Percentiles rank a stretch among this genome's conserved stretches.
phyloP scores from a whole-genome alignment of 1,140 invertebrate species.

The Nylanderia fulva region DNA sequence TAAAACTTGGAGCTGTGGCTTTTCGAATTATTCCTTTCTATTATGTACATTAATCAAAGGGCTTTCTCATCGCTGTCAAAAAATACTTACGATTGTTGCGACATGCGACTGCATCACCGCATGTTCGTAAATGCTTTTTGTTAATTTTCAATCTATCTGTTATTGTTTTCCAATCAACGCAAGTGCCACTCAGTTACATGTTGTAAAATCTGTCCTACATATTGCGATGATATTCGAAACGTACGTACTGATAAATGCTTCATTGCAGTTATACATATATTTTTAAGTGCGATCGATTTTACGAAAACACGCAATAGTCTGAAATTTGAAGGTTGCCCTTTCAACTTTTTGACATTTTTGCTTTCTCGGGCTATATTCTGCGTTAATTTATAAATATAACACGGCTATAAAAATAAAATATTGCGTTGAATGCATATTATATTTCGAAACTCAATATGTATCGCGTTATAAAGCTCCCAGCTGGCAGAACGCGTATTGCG shows the following conservation, averaged over 20 bases:
- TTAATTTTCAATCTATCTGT: slow-evolving; percentile 22
- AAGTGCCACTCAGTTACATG: not conserved
- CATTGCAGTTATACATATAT: not conserved
- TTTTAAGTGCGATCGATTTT: slow-evolving; percentile 5
- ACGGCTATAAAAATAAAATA: not conserved
- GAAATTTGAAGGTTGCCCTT: slow-evolving; percentile 31
- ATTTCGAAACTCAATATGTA: slow-evolving; percentile 22
- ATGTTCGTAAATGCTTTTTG: not conserved
- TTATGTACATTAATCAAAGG: not conserved
- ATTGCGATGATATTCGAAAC: slow-evolving; percentile 19
- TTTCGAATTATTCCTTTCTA: not conserved
- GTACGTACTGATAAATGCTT: slow-evolving; percentile 30
- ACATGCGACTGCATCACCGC: not conserved
- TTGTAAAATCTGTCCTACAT: slow-evolving; percentile 4
- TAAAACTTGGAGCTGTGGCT: not conserved
- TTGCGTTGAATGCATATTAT: not conserved
- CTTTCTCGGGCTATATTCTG: not conserved
- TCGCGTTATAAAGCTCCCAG: slow-evolving; percentile 1
- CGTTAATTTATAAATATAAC: not conserved
- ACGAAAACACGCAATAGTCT: not conserved
- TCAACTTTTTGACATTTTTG: slow-evolving; percentile 8
- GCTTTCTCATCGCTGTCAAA: not conserved
- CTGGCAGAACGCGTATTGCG: not conserved
- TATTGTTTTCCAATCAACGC: slow-evolving; percentile 12
- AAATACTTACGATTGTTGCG: not conserved